phyloP scores from a whole-genome alignment of 2,888 invertebrate species.

The Clistopyga incitator region DNA sequence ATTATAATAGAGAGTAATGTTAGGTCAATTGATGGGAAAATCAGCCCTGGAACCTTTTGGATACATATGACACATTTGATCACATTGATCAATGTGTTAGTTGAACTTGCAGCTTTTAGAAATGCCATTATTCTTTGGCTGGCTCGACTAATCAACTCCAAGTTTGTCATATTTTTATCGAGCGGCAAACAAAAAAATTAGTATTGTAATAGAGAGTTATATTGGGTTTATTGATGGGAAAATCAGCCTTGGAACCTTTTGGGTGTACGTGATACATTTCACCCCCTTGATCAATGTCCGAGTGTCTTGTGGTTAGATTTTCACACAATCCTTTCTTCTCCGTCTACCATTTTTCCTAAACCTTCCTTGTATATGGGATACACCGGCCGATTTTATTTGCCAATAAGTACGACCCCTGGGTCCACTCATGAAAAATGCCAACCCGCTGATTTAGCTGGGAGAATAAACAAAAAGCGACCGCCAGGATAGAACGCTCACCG shows the following conservation, averaged over 20 bases:
- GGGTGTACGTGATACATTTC: no score
- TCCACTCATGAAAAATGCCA: constrained; percentile 1
- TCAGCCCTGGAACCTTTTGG: neutral
- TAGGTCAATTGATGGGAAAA: neutral
- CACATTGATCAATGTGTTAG: no score
- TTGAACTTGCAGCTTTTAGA: neutral
- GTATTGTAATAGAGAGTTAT: neutral
- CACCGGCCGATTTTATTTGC: neutral
- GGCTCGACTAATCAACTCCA: neutral
- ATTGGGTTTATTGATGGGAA: neutral
- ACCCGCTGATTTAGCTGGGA: constrained; percentile 23
- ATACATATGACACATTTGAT: no score
- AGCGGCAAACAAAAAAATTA: neutral
- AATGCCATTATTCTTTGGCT: neutral
- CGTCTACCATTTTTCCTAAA: neutral
- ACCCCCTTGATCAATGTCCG: no score
- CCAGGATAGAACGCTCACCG: neutral
- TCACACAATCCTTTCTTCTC: no score
- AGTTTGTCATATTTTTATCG: constrained; percentile 2
- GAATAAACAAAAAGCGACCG: neutral
- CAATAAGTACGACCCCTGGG: neutral
- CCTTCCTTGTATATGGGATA: neutral
- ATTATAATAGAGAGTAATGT: neutral
- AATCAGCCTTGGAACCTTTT: neutral
- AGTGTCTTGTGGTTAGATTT: no score